Evolutionary conservation across 1,140 invertebrate species (phyloP), one percentile per base, ranked within the genome.

Genomic region (Drosophila azteca): DNA sequence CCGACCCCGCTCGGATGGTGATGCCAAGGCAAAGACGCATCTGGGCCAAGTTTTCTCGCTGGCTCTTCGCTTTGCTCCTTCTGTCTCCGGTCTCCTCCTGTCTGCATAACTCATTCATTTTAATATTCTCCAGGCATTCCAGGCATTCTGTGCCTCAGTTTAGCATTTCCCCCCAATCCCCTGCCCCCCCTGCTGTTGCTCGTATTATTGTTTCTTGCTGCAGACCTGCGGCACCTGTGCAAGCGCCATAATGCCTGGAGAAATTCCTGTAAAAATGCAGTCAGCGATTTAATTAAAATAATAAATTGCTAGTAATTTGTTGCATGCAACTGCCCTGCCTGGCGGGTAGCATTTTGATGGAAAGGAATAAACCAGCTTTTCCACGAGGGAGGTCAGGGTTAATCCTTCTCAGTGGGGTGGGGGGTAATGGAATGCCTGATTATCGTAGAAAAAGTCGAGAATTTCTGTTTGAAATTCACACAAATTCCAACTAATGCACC

Each of bases 211-310:
- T 68, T 45, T 55, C 55, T 49, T 57, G 48, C 29, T 31, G 26
- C 29, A 31, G 48, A 62, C 59, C 58, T 51, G 49, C 43, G 59
- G 50, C 54, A 58, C 52, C 57, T 62, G 77, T 58, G 48, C 50
- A 61, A 67, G 49, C 57, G 22, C 50, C 65, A 66, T 65, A 68
- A 63, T 68, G 54, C 60, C 54, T 60, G 57, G 46, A 51, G 45
- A 71, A 87, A 77, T 75, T 62, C 67, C 44, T 70, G 65, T 79
- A 67, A 70, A 79, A 82, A 53, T 83, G 70, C 80, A 44, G 62
- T 49, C 72, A 77, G 52, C 78, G 71, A 78, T 87, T 85, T 87
- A 78, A 87, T 85, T 85, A 85, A 85, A 87, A 74, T 81, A 78
- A 85, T 85, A 85, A 85, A 85, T 85, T 82, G 63, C 63, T 63